Percentiles rank a stretch among this genome's conserved stretches.
Evolutionary conservation across 2,113 vertebrate species (phyloP).

Genomic region (Delphinapterus leucas): DNA sequence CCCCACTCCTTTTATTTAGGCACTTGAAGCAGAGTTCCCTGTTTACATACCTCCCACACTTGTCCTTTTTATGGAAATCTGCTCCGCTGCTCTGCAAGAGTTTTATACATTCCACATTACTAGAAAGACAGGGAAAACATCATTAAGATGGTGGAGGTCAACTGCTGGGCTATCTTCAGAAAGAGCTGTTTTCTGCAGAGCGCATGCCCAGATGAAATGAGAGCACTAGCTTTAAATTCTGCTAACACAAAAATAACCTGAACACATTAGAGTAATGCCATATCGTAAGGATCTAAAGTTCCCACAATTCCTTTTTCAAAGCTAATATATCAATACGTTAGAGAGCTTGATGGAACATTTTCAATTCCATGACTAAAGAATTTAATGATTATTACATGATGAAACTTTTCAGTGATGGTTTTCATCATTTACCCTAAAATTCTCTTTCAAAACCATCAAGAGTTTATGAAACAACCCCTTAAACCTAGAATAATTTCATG

Average conservation of each 20-base stretch:
- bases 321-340: background rate
- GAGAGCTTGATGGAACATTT: background rate
- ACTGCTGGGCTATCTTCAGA: background rate
- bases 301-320: background rate
- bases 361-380: background rate
- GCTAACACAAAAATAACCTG: background rate
- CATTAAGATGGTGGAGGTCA: slow-evolving; percentile 56
- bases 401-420: background rate
- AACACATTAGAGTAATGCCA: background rate
- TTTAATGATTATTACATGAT: background rate
- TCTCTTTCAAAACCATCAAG: slow-evolving; percentile 31
- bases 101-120: slow-evolving; percentile 98
- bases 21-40: background rate
- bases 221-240: background rate
- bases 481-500: background rate
- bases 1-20: background rate
- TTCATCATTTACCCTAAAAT: slow-evolving; percentile 38
- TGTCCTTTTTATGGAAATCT: slow-evolving; percentile 94
- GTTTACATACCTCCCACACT: slow-evolving; percentile 91
- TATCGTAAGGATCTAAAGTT: background rate
- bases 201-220: background rate
- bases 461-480: slow-evolving; percentile 61
- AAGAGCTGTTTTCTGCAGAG: background rate
- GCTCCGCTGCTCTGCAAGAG: slow-evolving; percentile 95
- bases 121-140: slow-evolving; percentile 81